Conservation (phyloP, 1,140 invertebrate species). For the Chironomus striatipennis region DNA sequence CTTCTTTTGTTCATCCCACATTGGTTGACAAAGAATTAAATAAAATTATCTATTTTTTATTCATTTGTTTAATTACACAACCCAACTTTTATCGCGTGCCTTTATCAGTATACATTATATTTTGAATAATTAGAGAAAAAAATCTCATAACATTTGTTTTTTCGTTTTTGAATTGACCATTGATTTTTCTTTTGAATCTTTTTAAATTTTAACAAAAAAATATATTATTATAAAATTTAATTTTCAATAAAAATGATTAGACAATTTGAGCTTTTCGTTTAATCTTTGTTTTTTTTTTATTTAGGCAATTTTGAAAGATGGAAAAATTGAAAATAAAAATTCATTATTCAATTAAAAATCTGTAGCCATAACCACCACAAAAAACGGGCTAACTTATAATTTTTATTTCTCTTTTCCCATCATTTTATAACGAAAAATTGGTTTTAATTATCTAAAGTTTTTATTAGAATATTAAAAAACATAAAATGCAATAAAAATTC, state of each 20-base stretch:
- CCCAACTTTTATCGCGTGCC: too few relatives aligned
- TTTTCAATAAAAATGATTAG: not conserved
- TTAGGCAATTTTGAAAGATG: not conserved
- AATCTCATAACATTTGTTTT: not conserved
- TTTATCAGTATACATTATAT: too few relatives aligned
- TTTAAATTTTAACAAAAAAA: not conserved
- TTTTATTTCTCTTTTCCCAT: not conserved
- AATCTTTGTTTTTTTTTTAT: too few relatives aligned
- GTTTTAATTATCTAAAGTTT: slow-evolving; percentile 9
- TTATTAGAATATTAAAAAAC: slow-evolving; percentile 15
- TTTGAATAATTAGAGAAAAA: not conserved
- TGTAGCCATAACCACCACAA: not conserved
- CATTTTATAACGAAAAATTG: slow-evolving; percentile 3
- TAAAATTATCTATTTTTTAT: too few relatives aligned
- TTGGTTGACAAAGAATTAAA: too few relatives aligned
- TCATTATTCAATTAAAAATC: slow-evolving; percentile 3
- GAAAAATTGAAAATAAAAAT: not conserved
- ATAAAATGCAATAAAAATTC: slow-evolving; percentile 4
- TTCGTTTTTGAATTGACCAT: not conserved
- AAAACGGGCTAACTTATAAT: not conserved
- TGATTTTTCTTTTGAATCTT: not conserved
- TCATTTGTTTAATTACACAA: too few relatives aligned
- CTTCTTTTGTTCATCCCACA: too few relatives aligned
- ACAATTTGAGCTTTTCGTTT: not conserved
- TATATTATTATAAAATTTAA: slow-evolving; percentile 1